Base-by-base conservation (phyloP, 2,797 vertebrate species). In the Pelochelys cantorii region DNA sequence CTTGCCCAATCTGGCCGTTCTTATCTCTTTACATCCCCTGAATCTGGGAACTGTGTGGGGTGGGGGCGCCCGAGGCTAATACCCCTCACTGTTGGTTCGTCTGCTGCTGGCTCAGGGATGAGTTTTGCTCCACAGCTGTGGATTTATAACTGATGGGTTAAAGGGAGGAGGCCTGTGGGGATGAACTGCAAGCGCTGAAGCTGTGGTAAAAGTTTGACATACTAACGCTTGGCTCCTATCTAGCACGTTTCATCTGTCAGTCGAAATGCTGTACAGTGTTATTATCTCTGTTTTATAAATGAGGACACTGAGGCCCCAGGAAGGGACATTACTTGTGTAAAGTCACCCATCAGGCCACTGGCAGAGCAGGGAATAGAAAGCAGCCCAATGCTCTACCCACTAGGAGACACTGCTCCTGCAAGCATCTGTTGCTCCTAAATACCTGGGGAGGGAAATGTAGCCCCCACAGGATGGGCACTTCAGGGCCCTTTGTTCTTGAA, bases 251-350 rank as follows among this genome's bases (percentile, higher is more conserved):
- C 31, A 17, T n/a, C 62, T 31, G 62, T 17, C 31, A n/a, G 9
- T 65, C 62, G 4, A 68, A 20, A 31, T 5, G 31, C 62, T n/a
- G 14, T n/a, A 18, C 62, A 18, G 62, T 18, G 17, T 15, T 31
- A n/a, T 65, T n/a, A 18, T 17, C 62, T 18, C 4, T 4, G 31
- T 65, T 65, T 65, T 62, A 2, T 55, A 11, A 7, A 20, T 93
- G 79, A 53, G 83, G 89, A 94, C 95, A 96, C 83, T 79, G 95
- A 93, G 94, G 92, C 79, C 85, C 1, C 0, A 18, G n/a, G 54
- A 14, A 25, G 0, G 0, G 42, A 9, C 15, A 3, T 60, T 60
- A 60, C 59, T 60, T 27, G 59, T 5, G 12, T 27, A 60, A 60
- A 23, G 57, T 12, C 42, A 48, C 42, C 42, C 42, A 59, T 23